Evolutionary conservation across 2,113 vertebrate genomes (phyloP), one percentile per base, ranked within the genome.

Genomic region (Ginglymostoma cirratum): DNA sequence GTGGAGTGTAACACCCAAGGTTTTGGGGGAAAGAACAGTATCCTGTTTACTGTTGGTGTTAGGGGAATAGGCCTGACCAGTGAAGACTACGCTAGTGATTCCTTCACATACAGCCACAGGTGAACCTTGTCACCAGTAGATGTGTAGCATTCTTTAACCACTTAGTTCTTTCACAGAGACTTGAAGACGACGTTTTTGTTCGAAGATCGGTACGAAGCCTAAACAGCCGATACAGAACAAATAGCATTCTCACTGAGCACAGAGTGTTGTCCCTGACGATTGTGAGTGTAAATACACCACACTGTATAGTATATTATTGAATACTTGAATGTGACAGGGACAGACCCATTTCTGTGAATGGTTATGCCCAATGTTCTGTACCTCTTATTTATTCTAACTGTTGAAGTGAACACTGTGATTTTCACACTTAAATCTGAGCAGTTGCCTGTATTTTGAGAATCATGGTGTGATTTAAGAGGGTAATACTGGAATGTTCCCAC

Each of bases 321-420:
- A 72, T 95, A 95, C 94, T 95, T 95, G 94, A 95, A 72, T 70
- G 38, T 95, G 67, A 72, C 15, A 52, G 94, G 94, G 94, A 70
- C 45, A 95, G 45, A 95, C 27, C 42, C 42, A 72, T 93, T 21
- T 38, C 92, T 72, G 87, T n/a, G 69, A 95, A 48, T 76, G 94
- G 94, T 72, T 72, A 72, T 42, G 34, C 69, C 93, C 42, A 48
- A 95, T 72, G 94, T 95, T 72, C 69, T 72, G 94, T 95, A 95
- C 67, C 94, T 95, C 38, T 93, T 94, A 94, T 94, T 95, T 95
- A 95, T 95, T 95, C 94, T 70, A 95, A 30, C 24, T 76, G 94
- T 95, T 95, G 24, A 95, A 95, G 69, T 72, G 67, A 72, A 95
- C 67, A 52, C 67, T 72, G 67, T 72, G 61, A n/a, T 72, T 95